Evolutionary conservation across 2,113 vertebrate species (phyloP), one percentile per base, ranked within the genome.

Genomic region (Indicator indicator): DNA sequence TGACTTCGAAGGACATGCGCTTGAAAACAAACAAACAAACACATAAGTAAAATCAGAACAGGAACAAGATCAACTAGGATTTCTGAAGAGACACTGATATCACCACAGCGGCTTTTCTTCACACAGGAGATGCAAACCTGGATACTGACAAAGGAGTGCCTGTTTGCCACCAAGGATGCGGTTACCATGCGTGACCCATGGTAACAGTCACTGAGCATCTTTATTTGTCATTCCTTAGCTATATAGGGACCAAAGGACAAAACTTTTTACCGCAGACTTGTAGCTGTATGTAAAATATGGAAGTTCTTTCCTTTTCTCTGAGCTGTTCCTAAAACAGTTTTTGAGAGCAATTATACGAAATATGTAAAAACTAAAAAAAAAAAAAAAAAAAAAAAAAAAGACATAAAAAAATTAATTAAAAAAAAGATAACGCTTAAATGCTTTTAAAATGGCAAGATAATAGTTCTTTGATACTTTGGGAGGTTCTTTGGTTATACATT

Each of bases 241-340:
- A 99, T 99, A 99, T 99, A 99, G 99, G 99, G 99, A 99, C 99
- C 99, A 99, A 99, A 99, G 98, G 99, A 99, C 99, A 99, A 99
- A 99, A 99, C 99, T 98, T 99, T 99, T 99, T 99, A 99, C 98
- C 97, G 98, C 99, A 99, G 98, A 99, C 98, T 98, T 98, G 99
- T 99, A 99, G 99, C 98, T 99, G 99, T 98, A 98, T 98, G 98
- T 99, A 99, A 98, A 98, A 99, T 98, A 98, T 90, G 97, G 98
- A 98, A 98, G 98, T 98, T 98, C 97, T 98, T 98, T 98, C 98
- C 98, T 98, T 98, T 98, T 98, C 98, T 99, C 98, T 97, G 94
- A 97, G 98, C 98, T 98, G 98, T 98, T 98, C 97, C 96, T 97
- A 98, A 98, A 98, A 98, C 98, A 98, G 98, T 98, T 98, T 98